phyloP scores from a whole-genome alignment of 2,113 vertebrate species.

The Pao palembangensis region DNA sequence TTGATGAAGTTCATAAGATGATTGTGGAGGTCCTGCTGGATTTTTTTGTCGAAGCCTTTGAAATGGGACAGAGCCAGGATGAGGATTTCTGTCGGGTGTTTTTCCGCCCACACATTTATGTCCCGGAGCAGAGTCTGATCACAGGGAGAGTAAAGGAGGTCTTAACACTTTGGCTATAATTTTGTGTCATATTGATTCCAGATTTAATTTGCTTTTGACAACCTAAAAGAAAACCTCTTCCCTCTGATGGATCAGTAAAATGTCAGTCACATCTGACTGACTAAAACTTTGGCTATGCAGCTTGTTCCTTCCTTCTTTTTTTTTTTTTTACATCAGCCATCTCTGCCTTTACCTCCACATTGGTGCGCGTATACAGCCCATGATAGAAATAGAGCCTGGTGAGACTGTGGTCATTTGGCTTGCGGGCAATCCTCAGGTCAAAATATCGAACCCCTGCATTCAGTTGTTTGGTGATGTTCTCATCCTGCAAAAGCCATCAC shows the following conservation, averaged over 20 bases:
- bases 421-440: constrained; percentile 54
- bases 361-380: constrained; percentile 44
- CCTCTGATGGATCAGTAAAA: no score
- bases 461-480: constrained; percentile 43
- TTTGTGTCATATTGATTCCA: not conserved
- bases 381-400: constrained; percentile 53
- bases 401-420: constrained; percentile 33
- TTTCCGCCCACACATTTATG: constrained; percentile 43
- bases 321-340: not conserved
- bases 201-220: not conserved
- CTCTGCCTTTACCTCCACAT: constrained; percentile 55
- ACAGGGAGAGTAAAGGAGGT: not conserved
- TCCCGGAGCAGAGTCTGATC: constrained; percentile 44
- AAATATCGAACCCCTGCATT: constrained; percentile 59
- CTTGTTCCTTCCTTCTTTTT: not conserved
- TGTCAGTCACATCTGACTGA: no score
- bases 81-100: constrained; percentile 54
- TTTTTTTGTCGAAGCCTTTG: constrained; percentile 25
- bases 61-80: constrained; percentile 59
- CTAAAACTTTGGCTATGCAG: no score
- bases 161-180: not conserved
- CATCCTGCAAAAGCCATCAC: constrained; percentile 24
- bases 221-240: no score
- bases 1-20: constrained; percentile 51
- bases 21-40: constrained; percentile 15